These are phyloP conservation scores for Piezodorus guildinii DNA, from an alignment of 1,140 invertebrate genomes.

Conservation along the genomic window DNA sequence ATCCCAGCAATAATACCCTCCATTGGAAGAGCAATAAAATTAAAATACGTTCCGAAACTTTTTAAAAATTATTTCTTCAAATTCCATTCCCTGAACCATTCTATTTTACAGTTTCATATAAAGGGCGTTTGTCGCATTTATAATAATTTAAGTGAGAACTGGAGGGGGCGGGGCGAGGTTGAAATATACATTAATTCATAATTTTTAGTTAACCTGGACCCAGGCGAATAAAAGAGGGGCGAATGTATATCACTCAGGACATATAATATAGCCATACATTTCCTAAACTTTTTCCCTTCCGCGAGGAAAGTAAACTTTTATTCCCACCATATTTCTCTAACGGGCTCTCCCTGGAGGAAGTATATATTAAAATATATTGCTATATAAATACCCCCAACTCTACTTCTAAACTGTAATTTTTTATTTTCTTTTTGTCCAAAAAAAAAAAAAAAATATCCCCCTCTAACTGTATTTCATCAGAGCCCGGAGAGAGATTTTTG, in stretches of 20 bases:
- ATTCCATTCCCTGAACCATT: not conserved
- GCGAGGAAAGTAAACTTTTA: constrained; percentile 8
- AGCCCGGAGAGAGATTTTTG: not conserved
- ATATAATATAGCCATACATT: constrained; percentile 16
- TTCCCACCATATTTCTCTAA: constrained; percentile 14
- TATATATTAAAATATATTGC: constrained; percentile 17
- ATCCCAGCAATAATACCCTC: no score
- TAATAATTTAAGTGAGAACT: constrained; percentile 2
- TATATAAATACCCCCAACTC: constrained; percentile 10
- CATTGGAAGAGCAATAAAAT: no score
- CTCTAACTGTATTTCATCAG: not conserved
- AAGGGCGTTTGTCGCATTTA: not conserved
- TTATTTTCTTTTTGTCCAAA: constrained; percentile 8
- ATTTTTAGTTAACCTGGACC: constrained; percentile 11
- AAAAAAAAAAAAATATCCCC: not conserved
- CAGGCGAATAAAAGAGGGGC: not conserved
- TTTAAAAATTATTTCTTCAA: no score
- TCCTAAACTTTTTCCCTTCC: constrained; percentile 13
- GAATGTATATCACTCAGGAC: constrained; percentile 14
- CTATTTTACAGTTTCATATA: not conserved
- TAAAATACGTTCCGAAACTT: no score
- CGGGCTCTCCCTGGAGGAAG: constrained; percentile 3
- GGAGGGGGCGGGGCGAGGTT: not conserved
- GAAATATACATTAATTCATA: constrained; percentile 11
- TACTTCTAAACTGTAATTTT: constrained; percentile 16